Evolutionary conservation across 2,888 invertebrate species (phyloP).

Genomic region (Catocala fraxini): DNA sequence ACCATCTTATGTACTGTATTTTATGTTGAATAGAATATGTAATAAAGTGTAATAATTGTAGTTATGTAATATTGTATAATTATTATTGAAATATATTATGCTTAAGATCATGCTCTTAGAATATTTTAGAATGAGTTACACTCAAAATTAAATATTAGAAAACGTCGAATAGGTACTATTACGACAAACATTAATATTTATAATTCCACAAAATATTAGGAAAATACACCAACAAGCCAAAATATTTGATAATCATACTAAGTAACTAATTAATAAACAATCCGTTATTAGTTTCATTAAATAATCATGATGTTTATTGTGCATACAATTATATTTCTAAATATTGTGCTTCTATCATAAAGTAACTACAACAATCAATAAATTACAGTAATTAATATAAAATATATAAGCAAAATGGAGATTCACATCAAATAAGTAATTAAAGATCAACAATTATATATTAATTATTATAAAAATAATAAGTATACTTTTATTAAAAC

Average conservation of each 20-base stretch:
- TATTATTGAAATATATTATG: neutral
- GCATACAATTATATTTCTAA: neutral
- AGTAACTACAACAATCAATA: constrained; percentile 9
- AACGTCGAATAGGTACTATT: neutral
- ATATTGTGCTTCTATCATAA: constrained; percentile 7
- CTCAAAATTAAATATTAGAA: neutral
- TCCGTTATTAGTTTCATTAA: no score
- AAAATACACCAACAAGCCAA: no score
- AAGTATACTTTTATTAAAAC: no score
- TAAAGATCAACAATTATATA: constrained; percentile 10
- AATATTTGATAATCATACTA: no score
- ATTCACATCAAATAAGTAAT: constrained; percentile 2
- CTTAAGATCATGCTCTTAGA: neutral
- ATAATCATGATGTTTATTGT: no score
- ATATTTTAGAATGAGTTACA: neutral
- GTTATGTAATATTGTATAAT: no score
- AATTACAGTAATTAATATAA: constrained; percentile 1
- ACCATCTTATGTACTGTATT: no score
- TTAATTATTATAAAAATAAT: no score
- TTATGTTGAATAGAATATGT: no score
- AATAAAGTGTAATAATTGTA: neutral
- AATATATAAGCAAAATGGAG: constrained; percentile 1
- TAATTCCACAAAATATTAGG: no score
- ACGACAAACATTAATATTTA: neutral
- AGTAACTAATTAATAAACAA: no score